Percentiles rank a stretch among this genome's conserved stretches.
phyloP scores from a whole-genome alignment of 2,888 invertebrate genomes.

The Imbricaverruca yamaguchii region DNA sequence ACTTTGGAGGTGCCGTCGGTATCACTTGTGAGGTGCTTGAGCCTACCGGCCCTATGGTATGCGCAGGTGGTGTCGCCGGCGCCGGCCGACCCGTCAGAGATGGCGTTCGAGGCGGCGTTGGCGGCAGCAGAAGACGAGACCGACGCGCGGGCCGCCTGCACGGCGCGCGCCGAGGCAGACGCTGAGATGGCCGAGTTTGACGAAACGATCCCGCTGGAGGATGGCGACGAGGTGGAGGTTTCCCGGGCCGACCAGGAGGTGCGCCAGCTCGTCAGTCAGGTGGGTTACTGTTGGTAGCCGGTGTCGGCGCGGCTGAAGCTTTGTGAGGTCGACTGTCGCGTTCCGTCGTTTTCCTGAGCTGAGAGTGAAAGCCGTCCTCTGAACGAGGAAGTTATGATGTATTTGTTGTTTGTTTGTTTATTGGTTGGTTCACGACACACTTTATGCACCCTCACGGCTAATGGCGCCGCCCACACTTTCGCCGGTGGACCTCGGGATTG shows the following conservation, averaged over 20 bases:
- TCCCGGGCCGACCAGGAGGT: slow-evolving; percentile 63
- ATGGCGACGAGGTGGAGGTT: slow-evolving; percentile 46
- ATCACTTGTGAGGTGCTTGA: no score
- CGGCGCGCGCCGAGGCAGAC: slow-evolving; percentile 80
- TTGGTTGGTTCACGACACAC: no score
- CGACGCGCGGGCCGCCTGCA: slow-evolving; percentile 82
- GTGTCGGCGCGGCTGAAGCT: no score
- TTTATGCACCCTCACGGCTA: no score
- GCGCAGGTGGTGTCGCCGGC: neutral
- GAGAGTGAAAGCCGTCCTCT: no score
- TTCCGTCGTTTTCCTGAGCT: no score
- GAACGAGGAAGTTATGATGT: neutral
- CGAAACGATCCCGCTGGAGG: slow-evolving; percentile 82
- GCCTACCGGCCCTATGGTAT: no score
- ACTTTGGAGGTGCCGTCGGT: no score
- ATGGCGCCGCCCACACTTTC: no score
- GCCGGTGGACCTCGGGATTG: no score
- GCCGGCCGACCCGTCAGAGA: slow-evolving; percentile 20
- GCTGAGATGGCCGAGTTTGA: slow-evolving; percentile 92
- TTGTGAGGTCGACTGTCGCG: no score
- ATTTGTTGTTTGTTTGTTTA: slow-evolving; percentile 27
- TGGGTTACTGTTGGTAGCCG: slow-evolving; percentile 38
- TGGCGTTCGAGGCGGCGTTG: slow-evolving; percentile 60
- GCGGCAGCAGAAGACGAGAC: slow-evolving; percentile 91
- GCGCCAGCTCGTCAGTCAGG: slow-evolving; percentile 59